Conservation (phyloP, 53 echinoderm and acorn worm genomes). For the Echinarachnius parma region DNA sequence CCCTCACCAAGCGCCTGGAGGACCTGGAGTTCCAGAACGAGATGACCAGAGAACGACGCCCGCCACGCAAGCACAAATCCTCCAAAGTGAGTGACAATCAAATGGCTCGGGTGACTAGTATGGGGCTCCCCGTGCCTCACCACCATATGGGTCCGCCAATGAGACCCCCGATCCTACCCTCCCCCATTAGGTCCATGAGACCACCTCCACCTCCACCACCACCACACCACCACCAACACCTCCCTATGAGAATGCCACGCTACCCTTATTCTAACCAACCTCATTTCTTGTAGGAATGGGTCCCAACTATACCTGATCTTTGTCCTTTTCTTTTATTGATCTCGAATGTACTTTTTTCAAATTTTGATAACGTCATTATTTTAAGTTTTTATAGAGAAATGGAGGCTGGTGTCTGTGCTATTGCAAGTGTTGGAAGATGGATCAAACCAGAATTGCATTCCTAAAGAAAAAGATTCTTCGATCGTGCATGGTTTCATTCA, state of each 20-base stretch:
- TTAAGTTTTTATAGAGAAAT: background rate
- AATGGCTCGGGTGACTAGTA: constrained; percentile 45
- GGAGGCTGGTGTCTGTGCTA: background rate
- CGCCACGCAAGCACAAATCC: constrained; percentile 70
- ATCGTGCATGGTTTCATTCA: no score
- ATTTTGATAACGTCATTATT: no score
- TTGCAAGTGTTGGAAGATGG: background rate
- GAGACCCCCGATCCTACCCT: constrained; percentile 6
- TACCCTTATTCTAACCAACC: constrained; percentile 49
- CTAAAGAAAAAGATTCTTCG: no score
- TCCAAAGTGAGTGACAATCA: constrained; percentile 88
- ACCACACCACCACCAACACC: constrained; percentile 39
- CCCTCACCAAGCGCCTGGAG: constrained; percentile 88
- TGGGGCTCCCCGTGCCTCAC: constrained; percentile 36
- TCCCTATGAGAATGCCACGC: constrained; percentile 29
- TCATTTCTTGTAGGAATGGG: constrained; percentile 45
- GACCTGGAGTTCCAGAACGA: constrained; percentile 88
- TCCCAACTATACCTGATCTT: background rate
- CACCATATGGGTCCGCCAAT: constrained; percentile 9
- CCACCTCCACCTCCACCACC: no score
- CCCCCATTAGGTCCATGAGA: no score
- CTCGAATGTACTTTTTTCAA: no score
- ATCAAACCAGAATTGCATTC: background rate
- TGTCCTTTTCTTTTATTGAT: constrained; percentile 26
- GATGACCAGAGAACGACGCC: constrained; percentile 50